Evolutionary conservation across 2,888 invertebrate genomes (phyloP), one percentile per base, ranked within the genome.

Genomic region (Meganola albula): DNA sequence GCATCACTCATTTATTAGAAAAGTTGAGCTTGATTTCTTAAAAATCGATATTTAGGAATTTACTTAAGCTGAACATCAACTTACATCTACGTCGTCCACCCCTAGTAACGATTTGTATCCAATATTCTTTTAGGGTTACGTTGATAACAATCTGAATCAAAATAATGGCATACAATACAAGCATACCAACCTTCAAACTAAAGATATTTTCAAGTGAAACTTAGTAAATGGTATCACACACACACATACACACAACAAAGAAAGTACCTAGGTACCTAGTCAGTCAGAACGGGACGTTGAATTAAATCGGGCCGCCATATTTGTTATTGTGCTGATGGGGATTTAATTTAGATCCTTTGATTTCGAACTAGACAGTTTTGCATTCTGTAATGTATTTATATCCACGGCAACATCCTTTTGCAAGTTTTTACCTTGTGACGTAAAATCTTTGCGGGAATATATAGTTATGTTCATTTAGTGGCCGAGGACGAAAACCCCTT

Each of bases 281-380:
- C 18, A 27, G 23, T 25, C 31, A 44, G 27, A 43, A 6, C 6
- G 31, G 44, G 51, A 49, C 49, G 54, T 53, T 43, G 65, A n/a
- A n/a, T n/a, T n/a, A n/a, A n/a, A 58, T 72, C 90, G 89, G 58
- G 72, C 90, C 89, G 91, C 91, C 91, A 92, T 92, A 91, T 91
- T 92, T 92, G 91, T 92, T 91, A 89, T 91, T 91, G 90, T 91
- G 90, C 89, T 89, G 88, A 72, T 73, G 63, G 65, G 58, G 71
- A 74, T 76, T 77, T 90, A n/a, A 90, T 90, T 90, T 90, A 87
- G 87, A 89, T 66, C 62, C 60, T 66, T 74, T 71, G 55, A 63
- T 74, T 79, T 74, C 63, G 67, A 63, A 72, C 60, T 69, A 60
- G 54, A 60, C 68, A 69, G 62, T 60, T 44, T 58, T 42, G 43